Conservation (phyloP, 1,140 invertebrate genomes). For the Neoseiulus cucumeris region DNA sequence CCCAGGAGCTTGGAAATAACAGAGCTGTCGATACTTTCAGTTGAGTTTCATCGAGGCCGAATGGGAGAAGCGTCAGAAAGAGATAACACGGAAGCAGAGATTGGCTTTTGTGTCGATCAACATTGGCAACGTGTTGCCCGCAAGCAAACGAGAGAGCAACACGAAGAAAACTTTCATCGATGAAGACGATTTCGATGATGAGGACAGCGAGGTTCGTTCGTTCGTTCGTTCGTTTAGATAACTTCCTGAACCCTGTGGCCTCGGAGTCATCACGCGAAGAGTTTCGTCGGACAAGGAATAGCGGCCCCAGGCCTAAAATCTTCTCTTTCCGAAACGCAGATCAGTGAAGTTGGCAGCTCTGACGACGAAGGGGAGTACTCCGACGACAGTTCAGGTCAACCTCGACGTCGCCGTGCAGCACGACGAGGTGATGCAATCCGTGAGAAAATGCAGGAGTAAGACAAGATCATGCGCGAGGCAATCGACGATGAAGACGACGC, state of each 20-base stretch:
- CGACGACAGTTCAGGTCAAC: background rate
- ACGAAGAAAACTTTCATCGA: background rate
- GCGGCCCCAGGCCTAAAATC: too few relatives aligned
- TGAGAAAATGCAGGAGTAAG: conserved; percentile 4
- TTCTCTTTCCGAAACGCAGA: background rate
- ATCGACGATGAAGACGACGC: background rate
- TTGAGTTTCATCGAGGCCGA: background rate
- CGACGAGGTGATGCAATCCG: background rate
- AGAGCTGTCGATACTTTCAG: background rate
- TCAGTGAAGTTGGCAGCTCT: conserved; percentile 1
- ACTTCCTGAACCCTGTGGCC: too few relatives aligned
- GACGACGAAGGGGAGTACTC: background rate
- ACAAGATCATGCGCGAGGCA: background rate
- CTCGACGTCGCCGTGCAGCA: background rate
- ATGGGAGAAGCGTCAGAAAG: background rate
- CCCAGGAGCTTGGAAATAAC: too few relatives aligned
- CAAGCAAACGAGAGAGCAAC: background rate
- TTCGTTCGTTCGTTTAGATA: too few relatives aligned
- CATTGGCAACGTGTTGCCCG: background rate
- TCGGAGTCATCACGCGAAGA: too few relatives aligned
- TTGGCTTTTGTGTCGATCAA: conserved; percentile 1
- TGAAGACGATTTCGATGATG: background rate
- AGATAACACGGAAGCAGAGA: background rate
- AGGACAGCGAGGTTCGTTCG: conserved; percentile 3
- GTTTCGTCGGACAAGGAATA: too few relatives aligned